Base-by-base conservation (phyloP, 2,113 vertebrate genomes). In the Sapayoa aenigma region DNA sequence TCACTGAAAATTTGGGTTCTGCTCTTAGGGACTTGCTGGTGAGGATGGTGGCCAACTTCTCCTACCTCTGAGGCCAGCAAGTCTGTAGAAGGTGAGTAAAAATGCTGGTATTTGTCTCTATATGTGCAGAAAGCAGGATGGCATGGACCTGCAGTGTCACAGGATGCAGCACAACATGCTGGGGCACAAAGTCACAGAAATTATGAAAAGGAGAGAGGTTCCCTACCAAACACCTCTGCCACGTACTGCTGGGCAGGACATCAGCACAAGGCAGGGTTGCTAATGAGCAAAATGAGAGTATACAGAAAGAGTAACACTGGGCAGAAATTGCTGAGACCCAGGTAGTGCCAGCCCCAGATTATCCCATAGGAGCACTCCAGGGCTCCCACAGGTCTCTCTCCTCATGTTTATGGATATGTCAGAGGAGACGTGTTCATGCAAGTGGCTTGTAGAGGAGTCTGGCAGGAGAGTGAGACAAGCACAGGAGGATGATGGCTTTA, bases 401-500 rank as follows among this genome's bases (percentile, higher is more conserved):
- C 41, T 60, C 4, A 1, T 37, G 31, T 18, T 28, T 49, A 52
- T 10, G 5, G 2, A 1, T 7, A 14, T 5, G 6, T 66, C 28
- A 30, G 41, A 58, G 42, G 66, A 83, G 20, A 84, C 2, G 13
- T 49, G 20, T 52, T 68, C 13, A 5, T 83, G 44, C 4, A 14
- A 68, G 22, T 3, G 13, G 7, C 41, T 52, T 15, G 41, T 12
- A 35, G 18, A 90, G 46, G 46, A 53, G 37, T 17, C 28, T 73
- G 53, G 11, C 0, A 5, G 55, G 28, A 73, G 31, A 3, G n/a
- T 30, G 37, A 74, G n/a, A 47, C 27, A 71, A 58, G 27, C 31
- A 42, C 21, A 47, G 25, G 12, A 72, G 18, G 14, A 47, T 25
- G 47, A 41, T 20, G 47, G 35, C 20, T 93, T 65, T 80, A 50